Conservation (phyloP, 2,888 invertebrate genomes). For the Thera britannica region DNA sequence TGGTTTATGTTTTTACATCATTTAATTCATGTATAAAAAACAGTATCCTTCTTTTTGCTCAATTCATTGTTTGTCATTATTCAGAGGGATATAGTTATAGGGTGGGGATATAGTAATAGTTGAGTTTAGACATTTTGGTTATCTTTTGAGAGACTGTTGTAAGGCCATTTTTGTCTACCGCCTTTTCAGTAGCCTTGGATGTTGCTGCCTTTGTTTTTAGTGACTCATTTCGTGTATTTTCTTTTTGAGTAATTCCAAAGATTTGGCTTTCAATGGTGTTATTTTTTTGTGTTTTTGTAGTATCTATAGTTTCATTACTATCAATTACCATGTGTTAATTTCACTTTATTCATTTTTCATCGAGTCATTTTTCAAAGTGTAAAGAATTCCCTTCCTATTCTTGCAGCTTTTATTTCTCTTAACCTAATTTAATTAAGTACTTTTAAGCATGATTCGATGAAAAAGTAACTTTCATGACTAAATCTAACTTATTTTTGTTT, state of each 20-base stretch:
- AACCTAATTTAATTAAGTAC: neutral
- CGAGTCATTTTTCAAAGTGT: neutral
- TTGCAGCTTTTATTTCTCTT: neutral
- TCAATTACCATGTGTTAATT: neutral
- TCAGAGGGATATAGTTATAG: too few relatives aligned
- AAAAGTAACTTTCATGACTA: conserved; percentile 12
- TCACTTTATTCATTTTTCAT: neutral
- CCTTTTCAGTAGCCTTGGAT: too few relatives aligned
- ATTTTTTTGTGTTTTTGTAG: neutral
- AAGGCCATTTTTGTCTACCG: too few relatives aligned
- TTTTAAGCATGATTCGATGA: neutral
- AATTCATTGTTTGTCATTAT: too few relatives aligned
- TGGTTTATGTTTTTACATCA: too few relatives aligned
- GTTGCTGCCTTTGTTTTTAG: too few relatives aligned
- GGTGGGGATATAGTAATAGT: too few relatives aligned
- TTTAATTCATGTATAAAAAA: too few relatives aligned
- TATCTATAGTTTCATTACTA: neutral
- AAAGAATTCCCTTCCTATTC: neutral
- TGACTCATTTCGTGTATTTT: neutral
- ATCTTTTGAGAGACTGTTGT: too few relatives aligned
- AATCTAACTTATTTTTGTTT: conserved; percentile 39
- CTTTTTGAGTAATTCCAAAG: neutral
- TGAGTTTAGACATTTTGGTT: too few relatives aligned
- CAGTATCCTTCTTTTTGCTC: too few relatives aligned
- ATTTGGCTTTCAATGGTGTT: neutral